A percentile compares a stretch with the other conserved stretches of the same genome.
Conservation (phyloP, 92 coral and sea anemone species). For the Paramuricea clavata region DNA sequence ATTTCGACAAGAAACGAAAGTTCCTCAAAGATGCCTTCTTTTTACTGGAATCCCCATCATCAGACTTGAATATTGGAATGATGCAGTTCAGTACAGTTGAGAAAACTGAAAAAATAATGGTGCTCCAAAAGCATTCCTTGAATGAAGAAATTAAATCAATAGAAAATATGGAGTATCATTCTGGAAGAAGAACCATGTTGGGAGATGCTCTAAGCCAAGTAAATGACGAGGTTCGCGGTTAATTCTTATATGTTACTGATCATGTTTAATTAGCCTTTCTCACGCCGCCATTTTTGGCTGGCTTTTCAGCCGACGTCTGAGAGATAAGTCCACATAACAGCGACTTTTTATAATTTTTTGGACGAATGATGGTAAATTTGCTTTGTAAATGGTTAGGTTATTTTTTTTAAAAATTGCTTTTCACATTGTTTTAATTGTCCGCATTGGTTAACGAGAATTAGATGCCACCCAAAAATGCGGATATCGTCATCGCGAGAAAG, state of each 20-base stretch:
- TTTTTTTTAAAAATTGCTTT: too few species aligned
- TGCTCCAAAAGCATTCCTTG: constrained; percentile 15
- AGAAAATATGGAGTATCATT: constrained; percentile 5
- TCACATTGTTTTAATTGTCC: too few species aligned
- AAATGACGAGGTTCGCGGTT: neutral
- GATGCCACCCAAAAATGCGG: too few species aligned
- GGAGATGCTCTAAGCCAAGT: constrained; percentile 14
- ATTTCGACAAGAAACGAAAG: constrained; percentile 34
- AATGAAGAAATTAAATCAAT: neutral
- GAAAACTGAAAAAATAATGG: constrained; percentile 22
- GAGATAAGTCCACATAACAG: too few species aligned
- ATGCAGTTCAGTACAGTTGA: constrained; percentile 31
- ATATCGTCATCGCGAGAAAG: too few species aligned
- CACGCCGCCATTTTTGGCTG: too few species aligned
- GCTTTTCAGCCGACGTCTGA: too few species aligned
- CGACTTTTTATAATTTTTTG: too few species aligned
- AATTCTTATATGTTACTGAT: neutral
- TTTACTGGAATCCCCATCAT: neutral
- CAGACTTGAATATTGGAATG: constrained; percentile 30
- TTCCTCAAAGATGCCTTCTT: constrained; percentile 13
- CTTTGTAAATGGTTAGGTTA: too few species aligned
- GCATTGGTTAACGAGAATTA: too few species aligned
- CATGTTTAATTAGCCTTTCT: neutral
- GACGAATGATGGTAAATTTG: too few species aligned
- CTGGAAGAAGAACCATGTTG: constrained; percentile 41